Base-by-base conservation (phyloP, 2,113 vertebrate genomes). In the Formicarius rufipectus region DNA sequence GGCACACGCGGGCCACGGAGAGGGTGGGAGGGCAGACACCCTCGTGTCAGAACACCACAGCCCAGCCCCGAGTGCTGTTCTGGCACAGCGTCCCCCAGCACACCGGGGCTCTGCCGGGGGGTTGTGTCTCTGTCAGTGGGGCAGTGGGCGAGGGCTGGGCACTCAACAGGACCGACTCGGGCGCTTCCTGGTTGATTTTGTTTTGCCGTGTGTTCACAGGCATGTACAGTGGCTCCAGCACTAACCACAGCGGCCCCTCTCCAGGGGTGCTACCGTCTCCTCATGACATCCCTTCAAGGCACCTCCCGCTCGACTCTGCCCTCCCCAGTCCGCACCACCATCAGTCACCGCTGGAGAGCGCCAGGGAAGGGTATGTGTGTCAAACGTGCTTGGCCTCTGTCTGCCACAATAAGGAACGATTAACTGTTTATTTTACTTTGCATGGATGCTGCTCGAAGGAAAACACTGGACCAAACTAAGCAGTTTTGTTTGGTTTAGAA, bases 331-430 rank as follows among this genome's bases (percentile, higher is more conserved):
- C 98, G 60, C 99, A 99, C 3, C 98, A 98, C 83, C 99, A 99
- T 73, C 98, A 99, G 96, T 98, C 99, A 18, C 98, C 98, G 7
- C 80, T 99, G 97, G 99, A 99, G 53, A 96, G 97, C 82, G 59
- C 98, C 42, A 98, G 98, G 96, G 99, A 99, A 4, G 98, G 99
- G 99, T 99, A 98, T 45, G 99, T 97, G 88, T 76, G 42, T 45
- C 93, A 75, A 58, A 49, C 24, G 6, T 5, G n/a, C 59, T 71
- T n/a, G 81, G 68, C 79, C 52, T 64, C 50, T 35, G 31, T 8
- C 82, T 75, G 71, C 13, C 39, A 8, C 8, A 8, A 22, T 27
- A 45, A 11, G 37, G 63, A 78, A 49, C 7, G 35, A 59, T n/a
- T 31, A 31, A 42, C 50, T 77, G 59, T 71, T 80, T 67, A 16